Evolutionary conservation across 2,113 vertebrate species (phyloP).

Genomic region (Periophthalmus modestus): DNA sequence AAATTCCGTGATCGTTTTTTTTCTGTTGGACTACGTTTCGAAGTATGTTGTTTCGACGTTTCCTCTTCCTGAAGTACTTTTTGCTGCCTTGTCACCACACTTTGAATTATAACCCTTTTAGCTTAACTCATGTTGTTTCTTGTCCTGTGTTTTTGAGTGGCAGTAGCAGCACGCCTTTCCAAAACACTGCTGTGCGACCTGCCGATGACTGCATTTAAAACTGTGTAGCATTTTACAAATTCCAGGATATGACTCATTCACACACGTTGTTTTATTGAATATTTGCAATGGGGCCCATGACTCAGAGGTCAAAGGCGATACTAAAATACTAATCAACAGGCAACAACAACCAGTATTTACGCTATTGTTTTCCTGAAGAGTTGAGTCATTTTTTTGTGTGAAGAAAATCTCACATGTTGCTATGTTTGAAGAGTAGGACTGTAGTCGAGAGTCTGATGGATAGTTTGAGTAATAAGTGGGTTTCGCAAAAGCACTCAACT

Average conservation of each 20-base stretch:
- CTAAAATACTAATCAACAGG: neutral
- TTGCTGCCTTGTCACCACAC: neutral
- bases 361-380: neutral
- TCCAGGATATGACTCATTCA: conserved; percentile 32
- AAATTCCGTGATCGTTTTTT: too few species aligned
- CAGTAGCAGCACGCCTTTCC: conserved; percentile 15
- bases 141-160: neutral
- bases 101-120: neutral
- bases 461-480: too few species aligned
- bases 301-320: conserved; percentile 23
- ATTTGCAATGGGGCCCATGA: neutral
- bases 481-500: too few species aligned
- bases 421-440: neutral
- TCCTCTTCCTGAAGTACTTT: neutral
- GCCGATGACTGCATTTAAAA: conserved; percentile 6
- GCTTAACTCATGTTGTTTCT: neutral
- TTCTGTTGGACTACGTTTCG: neutral
- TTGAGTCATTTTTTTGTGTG: neutral
- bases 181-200: conserved; percentile 8
- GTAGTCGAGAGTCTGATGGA: too few species aligned
- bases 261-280: conserved; percentile 5
- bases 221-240: conserved; percentile 20
- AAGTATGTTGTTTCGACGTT: neutral
- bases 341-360: neutral
- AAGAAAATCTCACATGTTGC: conserved; percentile 21